Evolutionary conservation across 2,113 vertebrate species (phyloP).

Genomic region (Phaethon lepturus): DNA sequence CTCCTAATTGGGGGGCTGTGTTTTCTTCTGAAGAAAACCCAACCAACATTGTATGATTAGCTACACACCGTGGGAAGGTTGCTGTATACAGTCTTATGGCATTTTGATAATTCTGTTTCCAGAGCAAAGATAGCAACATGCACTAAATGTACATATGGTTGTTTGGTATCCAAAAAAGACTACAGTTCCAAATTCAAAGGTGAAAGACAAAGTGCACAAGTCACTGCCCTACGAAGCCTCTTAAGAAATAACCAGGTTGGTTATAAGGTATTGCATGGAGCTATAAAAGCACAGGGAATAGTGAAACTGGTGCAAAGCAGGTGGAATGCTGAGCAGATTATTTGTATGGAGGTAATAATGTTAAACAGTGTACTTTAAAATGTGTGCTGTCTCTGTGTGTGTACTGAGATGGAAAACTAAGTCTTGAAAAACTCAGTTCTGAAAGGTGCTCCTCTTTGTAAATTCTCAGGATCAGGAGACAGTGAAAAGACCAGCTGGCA

Average conservation of each 20-base stretch:
- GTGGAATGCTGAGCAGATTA: not conserved
- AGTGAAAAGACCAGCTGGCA: not conserved
- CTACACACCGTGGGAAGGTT: not conserved
- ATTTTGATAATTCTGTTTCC: not conserved
- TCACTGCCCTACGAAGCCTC: not conserved
- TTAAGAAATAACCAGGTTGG: not conserved
- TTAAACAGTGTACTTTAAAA: not conserved
- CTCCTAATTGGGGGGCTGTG: not conserved
- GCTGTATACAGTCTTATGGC: rapidly evolving
- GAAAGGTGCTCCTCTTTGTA: not conserved
- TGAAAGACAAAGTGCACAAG: not conserved
- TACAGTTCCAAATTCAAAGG: not conserved
- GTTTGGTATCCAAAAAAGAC: not conserved
- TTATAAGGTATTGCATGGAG: not conserved
- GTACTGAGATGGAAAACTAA: not conserved
- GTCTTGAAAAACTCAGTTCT: not conserved
- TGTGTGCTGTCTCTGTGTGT: not conserved
- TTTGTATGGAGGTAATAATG: conserved; percentile 13
- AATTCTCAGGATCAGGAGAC: not conserved
- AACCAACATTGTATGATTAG: not conserved
- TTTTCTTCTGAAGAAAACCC: not conserved
- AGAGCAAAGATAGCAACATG: not conserved
- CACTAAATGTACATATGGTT: not conserved
- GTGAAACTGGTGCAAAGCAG: not conserved
- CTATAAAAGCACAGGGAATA: not conserved